Evolutionary conservation across 2,113 vertebrate genomes (phyloP).

Genomic region (Bucco capensis): DNA sequence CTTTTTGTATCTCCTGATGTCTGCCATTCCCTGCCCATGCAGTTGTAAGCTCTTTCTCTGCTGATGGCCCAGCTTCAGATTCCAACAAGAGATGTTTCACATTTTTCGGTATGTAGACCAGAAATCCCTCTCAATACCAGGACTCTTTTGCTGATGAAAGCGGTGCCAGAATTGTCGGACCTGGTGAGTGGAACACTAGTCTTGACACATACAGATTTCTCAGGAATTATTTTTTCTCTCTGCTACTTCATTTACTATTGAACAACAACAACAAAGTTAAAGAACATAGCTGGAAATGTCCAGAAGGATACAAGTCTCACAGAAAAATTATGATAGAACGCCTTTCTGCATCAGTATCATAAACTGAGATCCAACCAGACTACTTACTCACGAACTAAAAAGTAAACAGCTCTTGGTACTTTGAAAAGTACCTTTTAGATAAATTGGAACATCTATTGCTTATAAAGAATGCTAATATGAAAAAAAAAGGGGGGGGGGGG

Average conservation of each 20-base stretch:
- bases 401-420: not conserved
- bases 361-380: not conserved
- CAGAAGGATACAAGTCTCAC: not conserved
- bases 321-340: not conserved
- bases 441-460: not conserved
- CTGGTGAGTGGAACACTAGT: not conserved
- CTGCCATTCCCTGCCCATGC: too few relatives aligned
- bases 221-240: not conserved
- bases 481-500: too few relatives aligned
- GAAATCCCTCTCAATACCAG: not conserved
- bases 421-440: not conserved
- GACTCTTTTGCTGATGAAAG: not conserved
- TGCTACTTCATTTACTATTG: not conserved
- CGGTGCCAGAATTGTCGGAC: not conserved
- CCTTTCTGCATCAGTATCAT: not conserved
- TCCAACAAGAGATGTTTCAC: too few relatives aligned
- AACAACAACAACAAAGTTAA: not conserved
- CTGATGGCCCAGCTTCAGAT: too few relatives aligned
- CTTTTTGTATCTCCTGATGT: too few relatives aligned
- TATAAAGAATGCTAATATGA: not conserved
- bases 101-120: not conserved
- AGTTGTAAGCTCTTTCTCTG: too few relatives aligned
- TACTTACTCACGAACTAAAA: not conserved
- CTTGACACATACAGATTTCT: not conserved
- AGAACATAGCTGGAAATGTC: not conserved